Evolutionary conservation across 2,797 vertebrate genomes (phyloP), one percentile per base, ranked within the genome.

Genomic region (Hemibagrus guttatus): DNA sequence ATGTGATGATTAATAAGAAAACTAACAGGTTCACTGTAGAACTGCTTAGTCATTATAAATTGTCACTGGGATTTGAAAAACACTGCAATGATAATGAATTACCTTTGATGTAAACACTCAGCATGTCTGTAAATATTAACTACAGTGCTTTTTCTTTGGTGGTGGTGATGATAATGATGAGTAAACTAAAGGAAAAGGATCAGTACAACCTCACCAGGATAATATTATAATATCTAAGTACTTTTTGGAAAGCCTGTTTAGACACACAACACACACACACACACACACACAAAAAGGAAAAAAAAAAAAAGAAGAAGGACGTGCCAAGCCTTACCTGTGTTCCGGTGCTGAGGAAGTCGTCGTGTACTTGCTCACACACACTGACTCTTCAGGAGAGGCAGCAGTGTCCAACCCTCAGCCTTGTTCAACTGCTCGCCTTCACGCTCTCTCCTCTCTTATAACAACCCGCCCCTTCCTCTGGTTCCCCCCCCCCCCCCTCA

Each of bases 381-480:
- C 86, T 83, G 72, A 69, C 75, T 88, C 85, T 89, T 85, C 86
- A 86, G 78, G 81, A 86, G 82, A 86, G 64, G 84, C 80, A 86
- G 88, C 83, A 84, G 87, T 88, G 93, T 95, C 58, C 92, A 95
- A 94, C 94, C 94, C 95, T 93, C 89, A 92, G 93, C 92, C 94
- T 94, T 93, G 91, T 92, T 93, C 93, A 93, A 94, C 92, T 96
- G 92, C 92, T 91, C 91, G 91, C 91, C 93, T 94, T 93, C 93
- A 92, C 93, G 79, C 87, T 81, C 85, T 89, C 81, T 90, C 84
- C 93, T 94, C 94, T 92, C 93, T 96, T 96, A 95, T 96, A 96
- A 91, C 81, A 93, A 94, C 94, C 94, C 94, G 93, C 94, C 94
- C 93, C 95, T 95, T 94, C 92, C 93, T 91, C 83, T 86, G 56